Conservation (phyloP, 1,140 invertebrate genomes). For the Paraescarpia echinospica region DNA sequence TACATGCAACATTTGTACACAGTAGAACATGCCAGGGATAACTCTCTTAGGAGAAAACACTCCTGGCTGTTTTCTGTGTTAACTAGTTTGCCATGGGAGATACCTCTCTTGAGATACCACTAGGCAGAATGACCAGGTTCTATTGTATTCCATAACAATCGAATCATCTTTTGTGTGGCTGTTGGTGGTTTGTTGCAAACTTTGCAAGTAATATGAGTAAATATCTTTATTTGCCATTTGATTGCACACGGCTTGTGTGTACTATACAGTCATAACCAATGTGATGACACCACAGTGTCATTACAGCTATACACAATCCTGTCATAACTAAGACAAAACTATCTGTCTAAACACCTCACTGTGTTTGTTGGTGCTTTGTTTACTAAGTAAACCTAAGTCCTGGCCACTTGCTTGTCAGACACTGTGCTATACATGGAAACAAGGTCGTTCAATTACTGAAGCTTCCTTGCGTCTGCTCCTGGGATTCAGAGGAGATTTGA, state of each 20-base stretch:
- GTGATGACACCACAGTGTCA: neutral
- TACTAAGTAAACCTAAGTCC: neutral
- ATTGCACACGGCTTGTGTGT: neutral
- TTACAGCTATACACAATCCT: neutral
- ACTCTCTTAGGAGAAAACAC: too few relatives aligned
- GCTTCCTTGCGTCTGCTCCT: neutral
- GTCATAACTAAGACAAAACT: neutral
- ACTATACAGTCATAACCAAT: neutral
- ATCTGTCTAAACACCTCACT: neutral
- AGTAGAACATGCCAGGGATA: too few relatives aligned
- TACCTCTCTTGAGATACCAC: too few relatives aligned
- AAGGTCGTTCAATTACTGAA: neutral
- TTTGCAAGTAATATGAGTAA: too few relatives aligned
- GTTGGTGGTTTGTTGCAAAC: too few relatives aligned
- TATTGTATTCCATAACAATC: too few relatives aligned
- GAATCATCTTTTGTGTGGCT: too few relatives aligned
- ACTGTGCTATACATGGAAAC: neutral
- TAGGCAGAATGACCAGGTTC: too few relatives aligned
- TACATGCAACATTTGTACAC: too few relatives aligned
- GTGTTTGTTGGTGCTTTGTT: neutral
- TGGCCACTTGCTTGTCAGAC: neutral
- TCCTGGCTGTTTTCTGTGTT: too few relatives aligned
- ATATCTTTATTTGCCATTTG: too few relatives aligned
- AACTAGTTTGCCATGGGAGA: neutral
- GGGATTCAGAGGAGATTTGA: neutral